phyloP scores from a whole-genome alignment of 2,113 vertebrate genomes.

The Taxidea taxus region DNA sequence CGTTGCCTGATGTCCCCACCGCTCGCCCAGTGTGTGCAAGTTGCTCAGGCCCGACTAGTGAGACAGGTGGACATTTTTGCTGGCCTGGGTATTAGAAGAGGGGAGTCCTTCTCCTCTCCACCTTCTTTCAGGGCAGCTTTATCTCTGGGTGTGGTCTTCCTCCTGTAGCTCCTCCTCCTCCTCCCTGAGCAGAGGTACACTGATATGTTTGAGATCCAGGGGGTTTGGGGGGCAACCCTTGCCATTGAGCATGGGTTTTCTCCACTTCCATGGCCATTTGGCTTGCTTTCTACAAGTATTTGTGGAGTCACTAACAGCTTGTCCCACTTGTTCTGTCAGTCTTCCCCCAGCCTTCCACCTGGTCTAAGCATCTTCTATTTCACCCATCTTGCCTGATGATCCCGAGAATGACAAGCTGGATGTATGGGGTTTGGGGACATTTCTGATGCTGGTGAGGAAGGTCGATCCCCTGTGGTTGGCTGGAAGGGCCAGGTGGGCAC shows the following conservation, averaged over 20 bases:
- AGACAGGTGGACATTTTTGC: not conserved
- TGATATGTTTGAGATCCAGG: not conserved
- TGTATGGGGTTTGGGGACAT: not conserved
- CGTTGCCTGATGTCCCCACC: not conserved
- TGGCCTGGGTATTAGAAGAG: not conserved
- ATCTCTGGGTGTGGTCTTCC: not conserved
- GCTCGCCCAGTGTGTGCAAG: not conserved
- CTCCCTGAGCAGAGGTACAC: not conserved
- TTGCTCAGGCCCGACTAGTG: not conserved
- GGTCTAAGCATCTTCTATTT: not conserved
- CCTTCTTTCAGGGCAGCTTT: not conserved
- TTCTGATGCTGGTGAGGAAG: not conserved
- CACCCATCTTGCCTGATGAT: not conserved
- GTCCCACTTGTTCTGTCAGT: not conserved
- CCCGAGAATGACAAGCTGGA: not conserved
- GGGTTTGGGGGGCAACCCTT: not conserved
- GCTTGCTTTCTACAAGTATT: not conserved
- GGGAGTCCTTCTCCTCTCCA: not conserved
- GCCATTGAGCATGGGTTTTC: not conserved
- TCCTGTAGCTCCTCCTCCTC: not conserved
- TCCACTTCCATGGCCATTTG: not conserved
- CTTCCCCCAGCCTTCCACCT: not conserved
- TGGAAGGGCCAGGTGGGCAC: not conserved
- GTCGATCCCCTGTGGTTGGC: not conserved
- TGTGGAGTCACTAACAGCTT: not conserved